Conservation (phyloP, 2,888 invertebrate genomes). For the Pecten maximus region DNA sequence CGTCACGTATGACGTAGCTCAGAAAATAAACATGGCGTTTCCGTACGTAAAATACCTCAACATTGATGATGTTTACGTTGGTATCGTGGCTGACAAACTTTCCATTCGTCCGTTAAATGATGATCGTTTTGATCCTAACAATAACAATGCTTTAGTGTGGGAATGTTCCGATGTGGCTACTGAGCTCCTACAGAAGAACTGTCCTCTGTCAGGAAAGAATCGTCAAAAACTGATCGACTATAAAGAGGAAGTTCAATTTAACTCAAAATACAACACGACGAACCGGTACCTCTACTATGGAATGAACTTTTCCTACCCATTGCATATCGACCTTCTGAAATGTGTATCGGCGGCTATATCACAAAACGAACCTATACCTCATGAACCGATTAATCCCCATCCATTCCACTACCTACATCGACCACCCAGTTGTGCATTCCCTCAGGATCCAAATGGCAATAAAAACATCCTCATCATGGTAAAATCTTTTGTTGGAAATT, state of each 20-base stretch:
- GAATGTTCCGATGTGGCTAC: neutral
- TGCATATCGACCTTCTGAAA: neutral
- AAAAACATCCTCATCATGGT: neutral
- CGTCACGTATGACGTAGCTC: neutral
- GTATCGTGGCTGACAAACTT: neutral
- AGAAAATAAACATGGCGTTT: neutral
- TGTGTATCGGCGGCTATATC: neutral
- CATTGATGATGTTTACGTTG: neutral
- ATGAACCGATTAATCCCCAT: neutral
- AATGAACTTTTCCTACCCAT: slow-evolving; percentile 2
- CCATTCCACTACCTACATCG: neutral
- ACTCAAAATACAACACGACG: neutral
- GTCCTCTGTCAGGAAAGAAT: neutral
- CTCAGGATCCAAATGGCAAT: neutral
- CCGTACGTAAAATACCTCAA: neutral
- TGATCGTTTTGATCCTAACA: neutral
- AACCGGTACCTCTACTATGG: neutral
- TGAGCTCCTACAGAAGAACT: neutral
- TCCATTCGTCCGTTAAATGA: neutral
- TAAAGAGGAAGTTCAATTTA: neutral
- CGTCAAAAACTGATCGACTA: slow-evolving; percentile 4
- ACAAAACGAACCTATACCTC: neutral
- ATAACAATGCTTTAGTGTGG: neutral
- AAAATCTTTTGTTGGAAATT: slow-evolving; percentile 5
- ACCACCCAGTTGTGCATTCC: neutral